A percentile compares a stretch with the other conserved stretches of the same genome.
Evolutionary conservation across 1,140 invertebrate genomes (phyloP).

Genomic region (Trichonephila clavipes): DNA sequence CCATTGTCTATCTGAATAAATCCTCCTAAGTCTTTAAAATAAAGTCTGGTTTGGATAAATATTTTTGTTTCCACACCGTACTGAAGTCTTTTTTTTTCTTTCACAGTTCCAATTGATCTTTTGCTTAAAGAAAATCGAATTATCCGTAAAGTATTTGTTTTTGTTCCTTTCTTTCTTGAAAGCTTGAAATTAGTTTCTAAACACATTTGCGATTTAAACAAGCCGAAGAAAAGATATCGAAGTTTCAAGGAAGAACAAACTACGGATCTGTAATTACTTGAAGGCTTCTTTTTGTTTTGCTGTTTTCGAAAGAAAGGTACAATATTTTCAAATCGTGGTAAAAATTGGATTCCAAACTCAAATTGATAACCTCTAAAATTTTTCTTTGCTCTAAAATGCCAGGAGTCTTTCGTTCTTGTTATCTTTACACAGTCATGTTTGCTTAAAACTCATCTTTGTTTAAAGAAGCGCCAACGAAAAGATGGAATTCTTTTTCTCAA

Average conservation of each 20-base stretch:
- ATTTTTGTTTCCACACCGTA: not conserved
- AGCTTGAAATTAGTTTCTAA: slow-evolving; percentile 38
- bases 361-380: not conserved
- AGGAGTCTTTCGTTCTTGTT: not conserved
- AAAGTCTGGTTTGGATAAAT: slow-evolving; percentile 22
- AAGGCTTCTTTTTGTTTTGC: not conserved
- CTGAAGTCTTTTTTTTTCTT: not conserved
- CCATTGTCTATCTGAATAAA: slow-evolving; percentile 13
- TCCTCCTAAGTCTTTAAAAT: slow-evolving; percentile 35
- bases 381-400: not conserved
- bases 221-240: slow-evolving; percentile 10
- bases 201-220: slow-evolving; percentile 12
- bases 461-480: not conserved
- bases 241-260: slow-evolving; percentile 8
- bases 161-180: slow-evolving; percentile 27
- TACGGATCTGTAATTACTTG: not conserved
- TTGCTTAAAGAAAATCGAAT: slow-evolving; percentile 54
- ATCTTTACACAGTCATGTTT: not conserved
- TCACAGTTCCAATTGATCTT: slow-evolving; percentile 18
- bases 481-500: not conserved
- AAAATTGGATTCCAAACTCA: not conserved
- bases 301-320: not conserved
- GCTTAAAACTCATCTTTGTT: not conserved
- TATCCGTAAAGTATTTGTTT: slow-evolving; percentile 39
- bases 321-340: not conserved